phyloP scores from a whole-genome alignment of 2,888 invertebrate genomes.

The Deroplatys truncata region DNA sequence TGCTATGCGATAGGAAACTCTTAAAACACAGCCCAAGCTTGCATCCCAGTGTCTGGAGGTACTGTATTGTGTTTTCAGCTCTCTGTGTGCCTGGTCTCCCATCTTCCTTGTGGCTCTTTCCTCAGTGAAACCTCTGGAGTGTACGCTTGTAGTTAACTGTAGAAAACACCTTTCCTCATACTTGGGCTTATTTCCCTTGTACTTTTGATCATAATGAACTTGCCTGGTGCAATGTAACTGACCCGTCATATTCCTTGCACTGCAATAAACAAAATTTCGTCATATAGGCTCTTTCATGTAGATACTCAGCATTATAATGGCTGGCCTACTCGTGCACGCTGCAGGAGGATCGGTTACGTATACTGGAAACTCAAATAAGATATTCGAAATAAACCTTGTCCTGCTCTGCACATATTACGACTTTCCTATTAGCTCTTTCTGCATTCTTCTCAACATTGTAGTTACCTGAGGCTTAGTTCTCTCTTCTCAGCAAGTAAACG shows the following conservation, averaged over 20 bases:
- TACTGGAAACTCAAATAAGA: too few relatives aligned
- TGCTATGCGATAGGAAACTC: slow-evolving; percentile 35
- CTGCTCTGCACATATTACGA: too few relatives aligned
- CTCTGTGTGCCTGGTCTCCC: slow-evolving; percentile 17
- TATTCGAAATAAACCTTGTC: too few relatives aligned
- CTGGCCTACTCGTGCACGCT: too few relatives aligned
- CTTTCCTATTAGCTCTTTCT: too few relatives aligned
- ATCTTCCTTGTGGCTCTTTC: not conserved
- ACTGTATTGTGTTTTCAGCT: slow-evolving; percentile 33
- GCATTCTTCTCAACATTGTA: too few relatives aligned
- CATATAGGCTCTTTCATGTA: too few relatives aligned
- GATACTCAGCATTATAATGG: too few relatives aligned
- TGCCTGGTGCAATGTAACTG: not conserved
- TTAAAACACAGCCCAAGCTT: slow-evolving; percentile 37
- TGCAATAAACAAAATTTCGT: too few relatives aligned
- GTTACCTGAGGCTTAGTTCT: too few relatives aligned
- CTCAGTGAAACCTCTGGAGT: not conserved
- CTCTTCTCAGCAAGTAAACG: too few relatives aligned
- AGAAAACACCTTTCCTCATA: not conserved
- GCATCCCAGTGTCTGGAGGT: slow-evolving; percentile 37
- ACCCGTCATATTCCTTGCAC: not conserved
- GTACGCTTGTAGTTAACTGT: slow-evolving; percentile 15
- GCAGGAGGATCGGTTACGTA: too few relatives aligned
- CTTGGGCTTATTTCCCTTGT: not conserved
- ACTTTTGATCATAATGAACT: not conserved